Evolutionary conservation across 2,113 vertebrate genomes (phyloP).

Genomic region (Triplophysa tibetana): DNA sequence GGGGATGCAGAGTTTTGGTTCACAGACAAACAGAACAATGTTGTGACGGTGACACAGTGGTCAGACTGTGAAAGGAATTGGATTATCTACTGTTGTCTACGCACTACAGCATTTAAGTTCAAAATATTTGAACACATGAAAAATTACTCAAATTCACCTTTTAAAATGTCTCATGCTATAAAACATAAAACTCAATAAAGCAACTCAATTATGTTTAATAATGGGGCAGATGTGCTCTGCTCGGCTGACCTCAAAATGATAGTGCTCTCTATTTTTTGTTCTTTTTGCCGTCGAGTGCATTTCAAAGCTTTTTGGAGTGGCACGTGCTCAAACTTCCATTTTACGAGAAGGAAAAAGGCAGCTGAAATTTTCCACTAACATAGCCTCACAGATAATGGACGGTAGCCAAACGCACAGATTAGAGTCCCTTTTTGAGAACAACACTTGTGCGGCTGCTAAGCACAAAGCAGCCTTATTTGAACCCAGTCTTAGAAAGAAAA

Average conservation of each 20-base stretch:
- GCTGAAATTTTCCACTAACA: background rate
- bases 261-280: background rate
- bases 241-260: background rate
- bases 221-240: background rate
- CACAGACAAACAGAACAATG: too few species aligned
- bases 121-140: too few species aligned
- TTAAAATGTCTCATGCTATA: background rate
- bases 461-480: conserved; percentile 6
- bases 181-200: background rate
- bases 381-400: conserved; percentile 3
- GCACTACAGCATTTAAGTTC: background rate
- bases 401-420: conserved; percentile 1
- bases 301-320: background rate
- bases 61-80: too few species aligned
- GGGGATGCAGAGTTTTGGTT: too few species aligned
- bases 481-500: conserved; percentile 22
- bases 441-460: background rate
- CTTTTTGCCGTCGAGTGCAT: background rate
- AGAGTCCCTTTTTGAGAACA: background rate
- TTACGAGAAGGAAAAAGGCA: background rate
- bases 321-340: background rate
- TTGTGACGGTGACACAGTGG: too few species aligned
- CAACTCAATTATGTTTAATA: background rate
- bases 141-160: background rate
- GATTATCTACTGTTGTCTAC: too few species aligned